These are phyloP conservation scores for Epizoanthus ramosus DNA, from an alignment of 92 coral and sea anemone genomes.

Conservation along the genomic window DNA sequence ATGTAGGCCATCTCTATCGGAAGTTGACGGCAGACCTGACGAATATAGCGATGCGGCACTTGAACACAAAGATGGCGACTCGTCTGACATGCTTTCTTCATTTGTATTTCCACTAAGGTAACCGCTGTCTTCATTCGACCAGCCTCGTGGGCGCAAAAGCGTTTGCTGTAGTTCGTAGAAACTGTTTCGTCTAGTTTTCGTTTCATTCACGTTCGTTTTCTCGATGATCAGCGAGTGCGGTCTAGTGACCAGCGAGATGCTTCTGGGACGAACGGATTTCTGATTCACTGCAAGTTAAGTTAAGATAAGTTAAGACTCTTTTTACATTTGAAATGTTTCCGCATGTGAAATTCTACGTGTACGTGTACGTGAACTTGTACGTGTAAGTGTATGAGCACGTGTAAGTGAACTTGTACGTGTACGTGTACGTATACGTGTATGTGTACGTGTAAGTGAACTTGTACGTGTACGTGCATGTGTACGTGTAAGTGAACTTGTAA, in stretches of 20 bases:
- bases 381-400: too few relatives aligned
- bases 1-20: background rate
- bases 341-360: too few relatives aligned
- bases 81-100: slow-evolving; percentile 8
- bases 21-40: background rate
- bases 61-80: background rate
- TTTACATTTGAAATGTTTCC: too few relatives aligned
- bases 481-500: too few relatives aligned
- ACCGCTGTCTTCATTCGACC: slow-evolving; percentile 36
- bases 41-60: slow-evolving; percentile 19
- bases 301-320: too few relatives aligned
- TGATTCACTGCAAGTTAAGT: too few relatives aligned
- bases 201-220: slow-evolving; percentile 27
- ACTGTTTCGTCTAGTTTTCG: slow-evolving; percentile 36
- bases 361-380: too few relatives aligned
- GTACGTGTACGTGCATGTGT: too few relatives aligned
- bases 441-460: too few relatives aligned
- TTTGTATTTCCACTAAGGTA: background rate
- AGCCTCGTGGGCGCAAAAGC: slow-evolving; percentile 59
- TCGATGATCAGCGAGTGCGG: slow-evolving; percentile 31
- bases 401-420: too few relatives aligned
- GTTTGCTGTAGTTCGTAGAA: slow-evolving; percentile 56
- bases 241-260: slow-evolving; percentile 44
- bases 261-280: slow-evolving; percentile 12
- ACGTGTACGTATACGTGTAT: too few relatives aligned